phyloP scores from a whole-genome alignment of 1,140 invertebrate genomes.

The Bombus cullumanus region DNA sequence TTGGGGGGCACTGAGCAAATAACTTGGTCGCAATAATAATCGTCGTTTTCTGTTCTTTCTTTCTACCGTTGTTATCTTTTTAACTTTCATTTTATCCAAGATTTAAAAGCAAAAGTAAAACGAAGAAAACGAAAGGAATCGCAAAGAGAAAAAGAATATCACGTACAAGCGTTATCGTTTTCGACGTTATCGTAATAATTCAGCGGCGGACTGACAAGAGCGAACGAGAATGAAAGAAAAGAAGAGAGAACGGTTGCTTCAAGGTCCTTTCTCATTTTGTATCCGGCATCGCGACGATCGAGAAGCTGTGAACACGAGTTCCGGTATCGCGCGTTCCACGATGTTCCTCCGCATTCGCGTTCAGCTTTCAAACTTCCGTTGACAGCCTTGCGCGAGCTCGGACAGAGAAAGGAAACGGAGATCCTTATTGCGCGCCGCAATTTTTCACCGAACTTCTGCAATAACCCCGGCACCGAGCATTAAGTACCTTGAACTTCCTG shows the following conservation, averaged over 20 bases:
- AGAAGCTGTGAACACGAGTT: neutral
- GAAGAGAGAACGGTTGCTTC: neutral
- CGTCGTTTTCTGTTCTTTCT: conserved; percentile 52
- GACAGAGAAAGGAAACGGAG: neutral
- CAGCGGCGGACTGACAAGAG: conserved; percentile 18
- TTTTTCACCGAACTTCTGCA: conserved; percentile 60
- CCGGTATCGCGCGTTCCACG: conserved; percentile 19
- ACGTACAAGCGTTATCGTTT: conserved; percentile 35
- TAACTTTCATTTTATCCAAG: neutral
- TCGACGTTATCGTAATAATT: conserved; percentile 39
- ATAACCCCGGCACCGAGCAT: conserved; percentile 61
- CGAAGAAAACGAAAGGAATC: neutral
- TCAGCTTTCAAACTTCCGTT: conserved; percentile 37
- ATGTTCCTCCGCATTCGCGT: conserved; percentile 28
- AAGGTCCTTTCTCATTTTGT: neutral
- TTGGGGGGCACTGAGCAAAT: conserved; percentile 61
- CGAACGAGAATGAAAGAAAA: neutral
- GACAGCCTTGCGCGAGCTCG: conserved; percentile 36
- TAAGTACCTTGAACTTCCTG: conserved; percentile 54
- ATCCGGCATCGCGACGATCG: conserved; percentile 6
- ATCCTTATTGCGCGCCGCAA: conserved; percentile 48
- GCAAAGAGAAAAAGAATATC: conserved; percentile 12
- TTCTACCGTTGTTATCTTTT: neutral
- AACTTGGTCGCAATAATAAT: conserved; percentile 67
- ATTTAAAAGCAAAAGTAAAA: neutral